These are phyloP conservation scores for Lophotis ruficrista DNA, from an alignment of 2,113 vertebrate genomes.

Conservation along the genomic window DNA sequence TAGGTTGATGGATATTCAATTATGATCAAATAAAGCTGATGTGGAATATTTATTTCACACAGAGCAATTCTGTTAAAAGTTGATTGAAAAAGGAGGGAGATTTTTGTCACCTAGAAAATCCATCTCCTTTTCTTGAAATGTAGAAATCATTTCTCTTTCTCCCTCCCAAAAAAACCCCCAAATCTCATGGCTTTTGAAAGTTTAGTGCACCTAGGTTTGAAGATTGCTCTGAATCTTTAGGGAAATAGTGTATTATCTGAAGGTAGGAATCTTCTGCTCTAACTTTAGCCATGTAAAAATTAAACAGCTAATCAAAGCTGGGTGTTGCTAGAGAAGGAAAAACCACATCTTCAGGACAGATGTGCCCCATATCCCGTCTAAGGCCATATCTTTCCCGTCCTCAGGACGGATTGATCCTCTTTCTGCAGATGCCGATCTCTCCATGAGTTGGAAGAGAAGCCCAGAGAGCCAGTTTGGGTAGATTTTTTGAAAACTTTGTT, in stretches of 20 bases:
- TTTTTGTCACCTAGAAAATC: neutral
- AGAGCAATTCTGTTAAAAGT: neutral
- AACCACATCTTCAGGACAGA: accelerated
- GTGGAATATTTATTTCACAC: neutral
- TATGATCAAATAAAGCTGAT: neutral
- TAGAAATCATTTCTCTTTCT: neutral
- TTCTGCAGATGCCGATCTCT: accelerated
- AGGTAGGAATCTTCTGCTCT: neutral
- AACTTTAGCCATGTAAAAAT: neutral
- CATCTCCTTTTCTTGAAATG: neutral
- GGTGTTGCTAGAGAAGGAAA: neutral
- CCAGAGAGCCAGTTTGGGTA: neutral
- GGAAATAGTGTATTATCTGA: neutral
- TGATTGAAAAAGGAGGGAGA: neutral
- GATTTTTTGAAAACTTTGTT: neutral
- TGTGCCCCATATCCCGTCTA: neutral
- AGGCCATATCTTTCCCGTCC: neutral
- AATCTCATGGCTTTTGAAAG: neutral
- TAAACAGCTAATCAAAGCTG: neutral
- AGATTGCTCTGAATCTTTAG: neutral
- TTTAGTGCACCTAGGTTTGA: neutral
- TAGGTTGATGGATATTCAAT: conserved; percentile 2
- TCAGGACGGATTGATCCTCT: neutral
- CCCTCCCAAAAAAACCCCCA: neutral
- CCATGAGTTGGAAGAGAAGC: neutral